These are phyloP conservation scores for Epinephelus lanceolatus DNA, from an alignment of 2,113 vertebrate species.

Conservation along the genomic window DNA sequence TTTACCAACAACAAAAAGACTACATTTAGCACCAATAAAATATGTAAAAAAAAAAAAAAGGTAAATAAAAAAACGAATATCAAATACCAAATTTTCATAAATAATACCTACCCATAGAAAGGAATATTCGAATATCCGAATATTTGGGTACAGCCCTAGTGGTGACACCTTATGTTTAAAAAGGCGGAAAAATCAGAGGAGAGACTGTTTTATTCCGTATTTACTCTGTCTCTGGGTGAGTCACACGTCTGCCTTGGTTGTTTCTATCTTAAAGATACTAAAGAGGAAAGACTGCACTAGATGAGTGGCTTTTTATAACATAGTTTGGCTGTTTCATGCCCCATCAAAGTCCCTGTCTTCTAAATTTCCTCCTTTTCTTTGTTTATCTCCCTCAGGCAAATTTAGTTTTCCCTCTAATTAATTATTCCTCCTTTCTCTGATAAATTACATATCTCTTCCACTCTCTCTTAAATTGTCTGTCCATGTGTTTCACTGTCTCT, in stretches of 20 bases:
- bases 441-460: not conserved
- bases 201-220: not conserved
- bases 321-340: not conserved
- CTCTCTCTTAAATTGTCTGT: not conserved
- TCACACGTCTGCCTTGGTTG: slow-evolving; percentile 5
- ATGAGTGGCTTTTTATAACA: slow-evolving; percentile 11
- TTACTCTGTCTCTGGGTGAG: not conserved
- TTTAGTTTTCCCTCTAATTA: not conserved
- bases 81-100: too few relatives aligned
- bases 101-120: too few relatives aligned
- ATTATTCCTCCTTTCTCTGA: not conserved
- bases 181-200: not conserved
- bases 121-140: too few relatives aligned
- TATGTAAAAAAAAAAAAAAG: too few relatives aligned
- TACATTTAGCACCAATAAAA: too few relatives aligned
- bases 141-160: too few relatives aligned
- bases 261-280: slow-evolving; percentile 23
- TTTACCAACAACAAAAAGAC: too few relatives aligned
- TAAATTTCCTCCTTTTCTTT: slow-evolving; percentile 2
- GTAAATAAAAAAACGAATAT: too few relatives aligned
- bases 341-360: slow-evolving; percentile 7
- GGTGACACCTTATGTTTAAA: not conserved
- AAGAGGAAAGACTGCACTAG: not conserved
- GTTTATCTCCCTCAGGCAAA: not conserved
- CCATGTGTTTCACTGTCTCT: not conserved